These are phyloP conservation scores for Nezara viridula DNA, from an alignment of 2,888 invertebrate genomes.

Conservation along the genomic window DNA sequence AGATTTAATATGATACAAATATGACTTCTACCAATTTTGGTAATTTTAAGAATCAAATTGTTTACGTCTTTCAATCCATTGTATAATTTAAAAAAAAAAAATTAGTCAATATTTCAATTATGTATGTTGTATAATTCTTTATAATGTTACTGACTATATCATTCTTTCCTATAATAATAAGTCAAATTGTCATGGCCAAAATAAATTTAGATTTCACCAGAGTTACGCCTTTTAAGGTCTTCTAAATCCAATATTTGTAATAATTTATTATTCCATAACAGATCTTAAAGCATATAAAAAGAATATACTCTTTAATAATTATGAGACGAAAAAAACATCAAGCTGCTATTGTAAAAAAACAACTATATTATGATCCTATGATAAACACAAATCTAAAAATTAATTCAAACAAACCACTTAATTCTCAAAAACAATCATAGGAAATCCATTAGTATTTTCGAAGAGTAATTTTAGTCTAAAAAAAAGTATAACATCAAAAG, in stretches of 20 bases:
- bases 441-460: too few relatives aligned
- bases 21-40: not conserved
- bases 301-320: not conserved
- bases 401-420: too few relatives aligned
- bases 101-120: too few relatives aligned
- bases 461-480: too few relatives aligned
- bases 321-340: not conserved
- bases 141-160: not conserved
- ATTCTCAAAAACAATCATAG: too few relatives aligned
- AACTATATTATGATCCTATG: too few relatives aligned
- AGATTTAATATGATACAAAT: not conserved
- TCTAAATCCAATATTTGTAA: not conserved
- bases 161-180: too few relatives aligned
- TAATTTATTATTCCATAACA: not conserved
- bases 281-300: not conserved
- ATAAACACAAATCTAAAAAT: too few relatives aligned
- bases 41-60: not conserved
- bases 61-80: not conserved
- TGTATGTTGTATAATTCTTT: too few relatives aligned
- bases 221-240: not conserved
- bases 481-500: too few relatives aligned
- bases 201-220: too few relatives aligned
- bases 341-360: not conserved
- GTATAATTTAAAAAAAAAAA: not conserved
- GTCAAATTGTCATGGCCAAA: too few relatives aligned